phyloP scores from a whole-genome alignment of 2,113 vertebrate genomes.

The Cebidichthys violaceus region DNA sequence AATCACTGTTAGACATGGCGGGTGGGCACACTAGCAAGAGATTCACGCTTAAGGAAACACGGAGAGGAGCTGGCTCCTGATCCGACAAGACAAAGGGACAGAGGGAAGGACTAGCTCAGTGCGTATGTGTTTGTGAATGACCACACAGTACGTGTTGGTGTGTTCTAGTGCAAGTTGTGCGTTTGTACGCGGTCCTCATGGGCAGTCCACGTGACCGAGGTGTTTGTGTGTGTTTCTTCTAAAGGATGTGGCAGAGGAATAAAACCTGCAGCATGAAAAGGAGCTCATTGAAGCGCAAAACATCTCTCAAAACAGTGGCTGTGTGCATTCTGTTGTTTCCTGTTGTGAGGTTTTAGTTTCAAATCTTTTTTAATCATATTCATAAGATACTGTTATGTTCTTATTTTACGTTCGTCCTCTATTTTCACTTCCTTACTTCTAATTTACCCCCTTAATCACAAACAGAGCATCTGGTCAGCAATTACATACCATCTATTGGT shows the following conservation, averaged over 20 bases:
- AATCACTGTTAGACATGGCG: constrained; percentile 78
- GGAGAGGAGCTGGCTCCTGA: constrained; percentile 55
- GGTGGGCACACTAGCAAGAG: constrained; percentile 65
- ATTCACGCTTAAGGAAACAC: constrained; percentile 69
- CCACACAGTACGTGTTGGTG: background rate
- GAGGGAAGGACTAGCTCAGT: constrained; percentile 3
- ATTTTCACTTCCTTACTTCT: background rate
- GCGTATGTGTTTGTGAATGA: constrained; percentile 16
- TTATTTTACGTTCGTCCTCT: background rate
- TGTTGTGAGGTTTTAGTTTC: background rate
- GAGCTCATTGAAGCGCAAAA: constrained; percentile 13
- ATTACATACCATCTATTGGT: background rate
- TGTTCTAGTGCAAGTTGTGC: constrained; percentile 2
- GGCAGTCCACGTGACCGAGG: constrained; percentile 27
- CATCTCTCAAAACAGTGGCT: constrained; percentile 8
- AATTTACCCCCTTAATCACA: background rate
- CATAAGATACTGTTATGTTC: background rate
- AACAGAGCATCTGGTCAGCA: background rate
- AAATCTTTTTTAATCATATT: constrained; percentile 8
- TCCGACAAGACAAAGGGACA: constrained; percentile 56
- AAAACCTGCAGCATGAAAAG: background rate
- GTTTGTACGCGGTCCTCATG: constrained; percentile 28
- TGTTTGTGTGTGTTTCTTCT: constrained; percentile 43
- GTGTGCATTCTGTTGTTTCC: background rate
- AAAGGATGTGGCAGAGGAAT: constrained; percentile 19